Evolutionary conservation across 2,113 vertebrate genomes (phyloP).

Genomic region (Synodontis membranacea): DNA sequence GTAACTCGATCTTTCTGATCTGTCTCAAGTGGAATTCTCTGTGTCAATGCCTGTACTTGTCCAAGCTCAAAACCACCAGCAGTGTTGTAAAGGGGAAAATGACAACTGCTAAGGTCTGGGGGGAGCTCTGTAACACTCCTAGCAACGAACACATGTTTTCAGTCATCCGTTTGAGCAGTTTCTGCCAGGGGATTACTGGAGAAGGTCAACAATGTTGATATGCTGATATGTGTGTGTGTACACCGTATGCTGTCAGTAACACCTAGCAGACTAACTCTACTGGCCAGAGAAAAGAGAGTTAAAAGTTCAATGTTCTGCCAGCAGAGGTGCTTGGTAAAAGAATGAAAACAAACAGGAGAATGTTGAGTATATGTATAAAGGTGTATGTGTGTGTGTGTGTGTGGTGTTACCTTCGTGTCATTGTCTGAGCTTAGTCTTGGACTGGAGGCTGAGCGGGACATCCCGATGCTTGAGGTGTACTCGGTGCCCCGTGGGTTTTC

Average conservation of each 20-base stretch:
- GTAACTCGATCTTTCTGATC: not conserved
- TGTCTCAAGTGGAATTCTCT: not conserved
- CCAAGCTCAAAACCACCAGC: not conserved
- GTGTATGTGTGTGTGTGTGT: too few relatives aligned
- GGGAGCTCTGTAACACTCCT: not conserved
- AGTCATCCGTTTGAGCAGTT: not conserved
- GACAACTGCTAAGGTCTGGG: not conserved
- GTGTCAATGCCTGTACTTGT: not conserved
- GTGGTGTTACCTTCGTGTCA: constrained; percentile 68
- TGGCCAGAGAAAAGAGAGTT: not conserved
- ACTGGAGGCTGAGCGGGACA: constrained; percentile 78
- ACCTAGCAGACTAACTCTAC: not conserved
- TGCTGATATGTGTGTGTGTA: not conserved
- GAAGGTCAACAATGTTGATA: not conserved
- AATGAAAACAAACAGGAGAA: not conserved
- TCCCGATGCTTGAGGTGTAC: constrained; percentile 64
- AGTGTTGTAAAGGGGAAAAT: not conserved
- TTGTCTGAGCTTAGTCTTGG: constrained; percentile 75
- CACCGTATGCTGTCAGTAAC: not conserved
- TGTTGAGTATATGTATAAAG: not conserved
- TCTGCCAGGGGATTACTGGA: not conserved
- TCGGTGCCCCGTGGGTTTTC: constrained; percentile 63
- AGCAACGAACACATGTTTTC: not conserved
- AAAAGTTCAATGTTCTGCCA: not conserved
- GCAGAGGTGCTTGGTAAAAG: not conserved